Evolutionary conservation across 2,113 vertebrate genomes (phyloP), one percentile per base, ranked within the genome.

Genomic region (Dendropsophus ebraccatus): DNA sequence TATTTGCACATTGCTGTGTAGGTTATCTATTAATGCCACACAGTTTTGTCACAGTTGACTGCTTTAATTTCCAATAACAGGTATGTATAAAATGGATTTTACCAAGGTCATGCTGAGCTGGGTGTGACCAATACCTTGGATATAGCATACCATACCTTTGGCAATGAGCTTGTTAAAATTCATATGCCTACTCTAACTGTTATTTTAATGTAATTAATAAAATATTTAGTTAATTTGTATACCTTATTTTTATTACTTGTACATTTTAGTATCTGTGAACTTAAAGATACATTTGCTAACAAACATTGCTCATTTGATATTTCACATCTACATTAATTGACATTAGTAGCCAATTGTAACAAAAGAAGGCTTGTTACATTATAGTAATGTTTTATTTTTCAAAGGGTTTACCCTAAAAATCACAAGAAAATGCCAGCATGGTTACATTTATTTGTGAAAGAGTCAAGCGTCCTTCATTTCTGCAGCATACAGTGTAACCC

Each of bases 101-200:
- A 32, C 75, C 83, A 77, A 77, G 74, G 83, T 85, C 74, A 85
- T 41, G n/a, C 74, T 45, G 74, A 85, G 41, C 41, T 67, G 83
- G 83, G 56, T 77, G 58, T 78, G 45, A 67, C 83, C 47, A 65
- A 62, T 25, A 47, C 50, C n/a, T 67, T 85, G 41, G 21, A 32
- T 62, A 62, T 69, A 54, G 17, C 1, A 49, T 1, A 32, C 0
- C 9, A 58, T 75, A n/a, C 25, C 17, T 50, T 67, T 30, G 30
- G 58, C 28, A 54, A 23, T 77, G 35, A 72, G 19, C 21, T 79
- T 16, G 65, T 32, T 35, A 69, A 69, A 9, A 35, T 35, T 32
- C 16, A 5, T 17, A 14, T 69, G 30, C 16, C 35, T 16, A 32
- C 14, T 67, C 28, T 32, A 7, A 65, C 14, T 10, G n/a, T 8